phyloP scores from a whole-genome alignment of 2,797 vertebrate genomes.

The Syngnathus acus region DNA sequence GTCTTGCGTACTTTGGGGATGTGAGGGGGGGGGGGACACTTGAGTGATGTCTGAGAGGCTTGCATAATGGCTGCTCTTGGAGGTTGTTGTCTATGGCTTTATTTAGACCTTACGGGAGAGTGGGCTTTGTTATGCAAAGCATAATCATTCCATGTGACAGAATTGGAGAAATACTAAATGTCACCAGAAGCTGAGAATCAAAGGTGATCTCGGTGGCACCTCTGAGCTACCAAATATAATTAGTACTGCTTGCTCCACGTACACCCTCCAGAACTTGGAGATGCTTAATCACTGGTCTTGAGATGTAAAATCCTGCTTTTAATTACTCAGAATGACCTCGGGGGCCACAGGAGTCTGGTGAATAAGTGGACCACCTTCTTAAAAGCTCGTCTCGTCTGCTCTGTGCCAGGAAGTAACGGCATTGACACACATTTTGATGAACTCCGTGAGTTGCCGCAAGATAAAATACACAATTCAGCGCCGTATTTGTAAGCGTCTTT shows the following conservation, averaged over 20 bases:
- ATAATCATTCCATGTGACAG: constrained; percentile 34
- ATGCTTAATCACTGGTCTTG: neutral
- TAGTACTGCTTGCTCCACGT: neutral
- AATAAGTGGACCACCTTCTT: constrained; percentile 99
- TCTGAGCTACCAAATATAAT: neutral
- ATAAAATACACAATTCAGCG: neutral
- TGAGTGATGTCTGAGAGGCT: constrained; percentile 42
- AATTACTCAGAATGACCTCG: constrained; percentile 85
- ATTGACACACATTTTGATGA: constrained; percentile 99
- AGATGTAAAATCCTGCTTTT: constrained; percentile 5
- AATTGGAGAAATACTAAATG: constrained; percentile 64
- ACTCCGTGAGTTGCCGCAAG: constrained; percentile 77
- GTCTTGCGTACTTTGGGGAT: constrained; percentile 41
- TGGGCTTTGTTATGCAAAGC: constrained; percentile 41
- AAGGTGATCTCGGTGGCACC: constrained; percentile 35
- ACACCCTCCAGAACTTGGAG: neutral
- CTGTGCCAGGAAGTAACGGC: constrained; percentile 90
- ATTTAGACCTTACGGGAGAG: constrained; percentile 45
- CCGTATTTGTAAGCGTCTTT: neutral
- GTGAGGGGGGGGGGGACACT: constrained; percentile 11
- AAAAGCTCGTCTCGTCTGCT: constrained; percentile 93
- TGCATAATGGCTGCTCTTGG: constrained; percentile 46
- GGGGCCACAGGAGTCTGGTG: constrained; percentile 94
- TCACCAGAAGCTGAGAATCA: constrained; percentile 54
- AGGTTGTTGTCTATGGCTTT: constrained; percentile 51